Evolutionary conservation across 2,888 invertebrate genomes (phyloP), one percentile per base, ranked within the genome.

Genomic region (Baccha elongata): DNA sequence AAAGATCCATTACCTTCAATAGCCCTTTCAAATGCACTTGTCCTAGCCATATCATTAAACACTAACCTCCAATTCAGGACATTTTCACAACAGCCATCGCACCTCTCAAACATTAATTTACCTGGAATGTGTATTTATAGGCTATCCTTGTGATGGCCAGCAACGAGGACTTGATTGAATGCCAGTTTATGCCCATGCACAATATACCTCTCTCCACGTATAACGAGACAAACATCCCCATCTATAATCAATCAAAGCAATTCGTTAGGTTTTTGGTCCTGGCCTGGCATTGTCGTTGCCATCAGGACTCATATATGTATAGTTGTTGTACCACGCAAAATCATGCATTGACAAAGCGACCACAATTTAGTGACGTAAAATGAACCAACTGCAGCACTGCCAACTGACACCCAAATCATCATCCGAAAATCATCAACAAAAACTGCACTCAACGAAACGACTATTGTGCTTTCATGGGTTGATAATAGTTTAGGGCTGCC

Each of bases 221-320:
- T 26, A 21, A 26, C 26, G 21, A 21, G 3, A 65, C 52, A 71
- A 65, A 69, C 75, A 75, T 67, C 52, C 15, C 40, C 44, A 55
- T 75, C 71, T 75, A 52, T 64, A 71, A 75, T 71, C 79, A 62
- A 68, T 73, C 71, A 55, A 52, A 52, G 68, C 52, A 46, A 48
- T 35, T 37, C 50, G 42, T 42, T 32, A 23, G 17, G 26, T 52
- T 42, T 44, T 32, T 37, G 42, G 44, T 32, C 4, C 23, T 29
- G 15, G 15, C 4, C 23, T 29, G 15, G 15, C 35, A 32, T 42
- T 37, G 7, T 10, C 19, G 21, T 40, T 37, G 40, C 42, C 58
- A 10, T n/a, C 29, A 13, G 21, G 6, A 32, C 17, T 17, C n/a
- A n/a, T 11, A 52, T 2, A 2, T 7, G 4, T 7, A 15, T 13